Conservation (phyloP, 2,888 invertebrate genomes). For the Spisula subtruncata region DNA sequence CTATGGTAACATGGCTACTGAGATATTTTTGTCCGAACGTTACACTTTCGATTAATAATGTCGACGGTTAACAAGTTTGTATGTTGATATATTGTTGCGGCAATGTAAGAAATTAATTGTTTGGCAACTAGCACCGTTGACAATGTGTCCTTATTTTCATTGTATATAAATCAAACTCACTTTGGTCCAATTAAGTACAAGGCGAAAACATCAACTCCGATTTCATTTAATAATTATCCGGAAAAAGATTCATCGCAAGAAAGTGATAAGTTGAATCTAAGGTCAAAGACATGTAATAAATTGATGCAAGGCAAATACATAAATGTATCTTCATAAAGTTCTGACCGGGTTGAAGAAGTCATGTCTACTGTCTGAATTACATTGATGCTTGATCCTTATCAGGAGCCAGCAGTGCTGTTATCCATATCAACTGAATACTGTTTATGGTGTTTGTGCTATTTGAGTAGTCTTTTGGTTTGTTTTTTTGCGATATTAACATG, state of each 20-base stretch:
- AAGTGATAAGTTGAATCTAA: no score
- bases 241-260: no score
- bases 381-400: no score
- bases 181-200: neutral
- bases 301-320: neutral
- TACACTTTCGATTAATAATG: neutral
- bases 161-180: neutral
- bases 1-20: neutral
- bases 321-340: neutral
- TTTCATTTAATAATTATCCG: neutral
- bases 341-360: neutral
- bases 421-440: no score
- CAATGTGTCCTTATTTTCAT: neutral
- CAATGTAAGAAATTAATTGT: neutral
- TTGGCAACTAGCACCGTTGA: neutral
- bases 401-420: no score
- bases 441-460: no score
- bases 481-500: no score
- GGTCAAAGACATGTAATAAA: no score
- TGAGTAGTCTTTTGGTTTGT: no score
- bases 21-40: neutral
- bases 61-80: neutral
- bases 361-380: no score
- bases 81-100: neutral
- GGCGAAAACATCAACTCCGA: neutral